Evolutionary conservation across 1,140 invertebrate genomes (phyloP).

Genomic region (Drosophila sucinea): DNA sequence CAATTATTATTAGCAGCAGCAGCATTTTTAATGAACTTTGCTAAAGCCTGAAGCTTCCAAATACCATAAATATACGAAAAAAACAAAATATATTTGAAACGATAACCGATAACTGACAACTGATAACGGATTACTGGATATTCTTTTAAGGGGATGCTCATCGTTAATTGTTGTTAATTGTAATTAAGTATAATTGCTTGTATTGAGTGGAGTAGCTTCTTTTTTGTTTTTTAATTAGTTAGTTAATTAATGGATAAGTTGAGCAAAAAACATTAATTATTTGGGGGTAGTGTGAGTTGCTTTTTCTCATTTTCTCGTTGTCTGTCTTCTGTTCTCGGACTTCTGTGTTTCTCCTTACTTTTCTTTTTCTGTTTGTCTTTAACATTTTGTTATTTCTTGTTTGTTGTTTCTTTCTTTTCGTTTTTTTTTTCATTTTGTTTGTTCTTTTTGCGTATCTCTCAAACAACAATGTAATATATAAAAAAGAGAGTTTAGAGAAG

Average conservation of each 20-base stretch:
- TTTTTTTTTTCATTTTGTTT: constrained; percentile 71
- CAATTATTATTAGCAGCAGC: constrained; percentile 1
- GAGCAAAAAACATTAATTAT: constrained; percentile 12
- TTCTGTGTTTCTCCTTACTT: constrained; percentile 10
- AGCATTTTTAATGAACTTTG: constrained; percentile 9
- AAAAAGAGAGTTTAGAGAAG: constrained; percentile 87
- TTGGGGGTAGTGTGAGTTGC: not conserved
- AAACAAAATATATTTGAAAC: constrained; percentile 13
- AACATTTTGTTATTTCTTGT: constrained; percentile 3
- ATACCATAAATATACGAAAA: not conserved
- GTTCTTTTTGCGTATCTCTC: constrained; percentile 72
- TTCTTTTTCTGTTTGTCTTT: not conserved
- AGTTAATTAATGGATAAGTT: constrained; percentile 2
- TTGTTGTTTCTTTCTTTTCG: constrained; percentile 52
- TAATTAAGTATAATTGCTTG: constrained; percentile 13
- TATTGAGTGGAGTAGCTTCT: constrained; percentile 11
- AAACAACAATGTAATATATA: constrained; percentile 71
- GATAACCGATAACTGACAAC: constrained; percentile 11
- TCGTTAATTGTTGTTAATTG: constrained; percentile 10
- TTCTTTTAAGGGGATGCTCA: constrained; percentile 6
- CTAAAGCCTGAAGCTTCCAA: constrained; percentile 10
- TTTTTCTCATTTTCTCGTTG: constrained; percentile 1
- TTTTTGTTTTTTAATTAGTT: constrained; percentile 6
- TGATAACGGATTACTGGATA: constrained; percentile 10
- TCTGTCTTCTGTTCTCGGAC: constrained; percentile 4